Percentiles rank a stretch among this genome's conserved stretches.
Conservation (phyloP, 2,797 vertebrate species). For the Peromyscus melanophrys region DNA sequence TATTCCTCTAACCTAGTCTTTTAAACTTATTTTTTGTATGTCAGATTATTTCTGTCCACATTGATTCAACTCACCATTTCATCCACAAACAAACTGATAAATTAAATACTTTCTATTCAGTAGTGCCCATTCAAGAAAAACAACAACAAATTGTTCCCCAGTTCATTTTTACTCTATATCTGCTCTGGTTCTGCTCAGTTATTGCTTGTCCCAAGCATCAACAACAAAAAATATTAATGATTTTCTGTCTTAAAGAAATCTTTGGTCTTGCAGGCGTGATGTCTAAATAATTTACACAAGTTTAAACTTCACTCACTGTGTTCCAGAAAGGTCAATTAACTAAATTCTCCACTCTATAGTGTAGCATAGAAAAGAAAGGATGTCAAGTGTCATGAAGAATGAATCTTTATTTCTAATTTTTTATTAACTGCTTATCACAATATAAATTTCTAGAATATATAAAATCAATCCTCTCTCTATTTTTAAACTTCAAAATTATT, state of each 20-base stretch:
- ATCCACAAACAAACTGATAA: neutral
- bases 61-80: neutral
- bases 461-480: neutral
- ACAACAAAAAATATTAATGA: slow-evolving; percentile 45
- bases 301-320: neutral
- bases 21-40: neutral
- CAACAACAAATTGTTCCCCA: neutral
- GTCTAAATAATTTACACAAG: slow-evolving; percentile 18
- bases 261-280: neutral
- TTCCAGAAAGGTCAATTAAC: neutral
- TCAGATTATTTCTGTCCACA: neutral
- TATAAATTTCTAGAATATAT: neutral
- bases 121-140: neutral
- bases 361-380: neutral
- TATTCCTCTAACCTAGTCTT: neutral
- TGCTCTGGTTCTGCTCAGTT: neutral
- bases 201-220: neutral
- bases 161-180: neutral
- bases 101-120: neutral
- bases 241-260: slow-evolving; percentile 57
- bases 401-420: neutral
- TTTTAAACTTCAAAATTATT: neutral
- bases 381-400: neutral
- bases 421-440: neutral
- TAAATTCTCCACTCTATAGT: neutral